Evolutionary conservation across 2,888 invertebrate genomes (phyloP).

Genomic region (Scaeva pyrastri): DNA sequence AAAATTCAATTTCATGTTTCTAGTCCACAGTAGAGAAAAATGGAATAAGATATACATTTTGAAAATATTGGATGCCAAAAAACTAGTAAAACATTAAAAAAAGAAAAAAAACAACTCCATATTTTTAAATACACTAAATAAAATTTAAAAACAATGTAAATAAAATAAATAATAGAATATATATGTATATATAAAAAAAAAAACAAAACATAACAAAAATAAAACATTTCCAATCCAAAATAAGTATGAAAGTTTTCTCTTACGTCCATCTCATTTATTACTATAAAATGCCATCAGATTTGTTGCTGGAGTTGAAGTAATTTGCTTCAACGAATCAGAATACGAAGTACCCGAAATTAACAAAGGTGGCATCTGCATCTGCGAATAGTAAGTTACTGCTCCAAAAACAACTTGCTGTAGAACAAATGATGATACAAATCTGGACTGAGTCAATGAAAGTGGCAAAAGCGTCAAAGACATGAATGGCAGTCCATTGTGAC

Average conservation of each 20-base stretch:
- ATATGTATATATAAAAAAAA: no score
- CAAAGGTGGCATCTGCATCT: slow-evolving; percentile 77
- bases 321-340: slow-evolving; percentile 75
- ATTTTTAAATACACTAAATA: background rate
- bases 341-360: slow-evolving; percentile 77
- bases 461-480: slow-evolving; percentile 77
- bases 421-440: slow-evolving; percentile 75
- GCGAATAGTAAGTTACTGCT: slow-evolving; percentile 75
- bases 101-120: background rate
- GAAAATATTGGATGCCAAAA: background rate
- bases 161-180: background rate
- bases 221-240: background rate
- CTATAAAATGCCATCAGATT: background rate
- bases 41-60: background rate
- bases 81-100: background rate
- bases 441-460: slow-evolving; percentile 78
- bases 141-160: background rate
- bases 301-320: background rate
- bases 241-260: background rate
- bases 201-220: background rate
- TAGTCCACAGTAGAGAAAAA: background rate
- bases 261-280: background rate
- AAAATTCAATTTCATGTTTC: background rate
- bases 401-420: slow-evolving; percentile 77
- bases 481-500: slow-evolving; percentile 76